Evolutionary conservation across 2,113 vertebrate genomes (phyloP), one percentile per base, ranked within the genome.

Genomic region (Megalops atlanticus): DNA sequence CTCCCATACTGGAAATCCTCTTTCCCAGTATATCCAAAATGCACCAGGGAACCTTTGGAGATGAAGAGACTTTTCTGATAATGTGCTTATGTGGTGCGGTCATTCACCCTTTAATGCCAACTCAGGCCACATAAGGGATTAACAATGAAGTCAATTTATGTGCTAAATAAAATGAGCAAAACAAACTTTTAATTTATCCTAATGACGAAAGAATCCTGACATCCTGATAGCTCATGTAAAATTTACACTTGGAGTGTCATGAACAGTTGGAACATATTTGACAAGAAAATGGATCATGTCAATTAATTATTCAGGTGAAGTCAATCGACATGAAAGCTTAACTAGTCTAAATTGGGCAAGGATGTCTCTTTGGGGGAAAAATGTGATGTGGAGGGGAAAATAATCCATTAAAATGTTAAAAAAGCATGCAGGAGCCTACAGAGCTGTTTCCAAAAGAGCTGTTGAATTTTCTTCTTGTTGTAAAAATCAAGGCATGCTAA

Each of bases 241-340:
- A 45, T 36, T 40, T 18, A 35, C 41, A 5, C 73, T 71, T 71
- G 69, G 15, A 38, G 70, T 39, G 70, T 72, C 33, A 36, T 36
- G 12, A 38, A 24, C 21, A 11, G 70, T 72, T 21, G 14, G 70
- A 39, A 72, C 33, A 38, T 38, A 72, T 72, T 39, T 72, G 33
- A 72, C 70, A 18, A 72, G 70, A 74, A 74, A 43, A 74, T 74
- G 24, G 40, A 74, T 45, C 73, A 36, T 74, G 21, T 76, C 8
- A 35, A 72, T 72, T 72, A 72, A 72, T 72, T 38, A 72, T 72
- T 72, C 33, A 72, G 33, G 16, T 16, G 49, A 4, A 31, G 16
- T 18, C 70, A 18, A 38, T 72, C 21, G 12, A 72, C 33, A 38
- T 72, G 33, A 39, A 72, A 72, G 70, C 70, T 38, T 36, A 72